A percentile compares a stretch with the other conserved stretches of the same genome.
phyloP scores from a whole-genome alignment of 2,888 invertebrate species.

The Troides oblongomaculatus region DNA sequence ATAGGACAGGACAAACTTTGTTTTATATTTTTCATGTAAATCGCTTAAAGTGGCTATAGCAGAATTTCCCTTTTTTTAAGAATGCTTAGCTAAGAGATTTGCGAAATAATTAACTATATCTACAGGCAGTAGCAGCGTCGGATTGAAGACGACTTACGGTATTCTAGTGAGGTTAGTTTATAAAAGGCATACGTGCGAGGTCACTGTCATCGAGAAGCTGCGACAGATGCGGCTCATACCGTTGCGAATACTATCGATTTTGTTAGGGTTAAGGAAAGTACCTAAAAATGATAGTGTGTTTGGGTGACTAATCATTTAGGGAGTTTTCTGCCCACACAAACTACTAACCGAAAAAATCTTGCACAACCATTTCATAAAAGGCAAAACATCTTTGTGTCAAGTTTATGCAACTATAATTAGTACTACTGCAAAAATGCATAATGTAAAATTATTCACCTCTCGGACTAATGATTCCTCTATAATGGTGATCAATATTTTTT shows the following conservation, averaged over 20 bases:
- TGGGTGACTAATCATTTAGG: too few relatives aligned
- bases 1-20: background rate
- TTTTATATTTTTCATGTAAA: background rate
- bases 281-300: too few relatives aligned
- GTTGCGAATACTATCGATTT: slow-evolving; percentile 16
- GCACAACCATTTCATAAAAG: too few relatives aligned
- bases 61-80: background rate
- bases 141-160: slow-evolving; percentile 52
- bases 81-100: background rate
- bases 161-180: slow-evolving; percentile 44
- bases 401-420: too few relatives aligned
- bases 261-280: background rate
- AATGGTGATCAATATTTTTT: too few relatives aligned
- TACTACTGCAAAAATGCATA: too few relatives aligned
- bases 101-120: slow-evolving; percentile 21
- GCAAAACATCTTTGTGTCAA: too few relatives aligned
- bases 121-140: slow-evolving; percentile 34
- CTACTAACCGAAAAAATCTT: too few relatives aligned
- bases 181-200: slow-evolving; percentile 39
- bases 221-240: slow-evolving; percentile 34
- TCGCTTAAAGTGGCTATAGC: background rate
- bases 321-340: too few relatives aligned
- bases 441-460: too few relatives aligned
- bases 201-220: slow-evolving; percentile 42
- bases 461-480: too few relatives aligned